phyloP scores from a whole-genome alignment of 2,797 vertebrate species.

The Bradypodion ventrale region DNA sequence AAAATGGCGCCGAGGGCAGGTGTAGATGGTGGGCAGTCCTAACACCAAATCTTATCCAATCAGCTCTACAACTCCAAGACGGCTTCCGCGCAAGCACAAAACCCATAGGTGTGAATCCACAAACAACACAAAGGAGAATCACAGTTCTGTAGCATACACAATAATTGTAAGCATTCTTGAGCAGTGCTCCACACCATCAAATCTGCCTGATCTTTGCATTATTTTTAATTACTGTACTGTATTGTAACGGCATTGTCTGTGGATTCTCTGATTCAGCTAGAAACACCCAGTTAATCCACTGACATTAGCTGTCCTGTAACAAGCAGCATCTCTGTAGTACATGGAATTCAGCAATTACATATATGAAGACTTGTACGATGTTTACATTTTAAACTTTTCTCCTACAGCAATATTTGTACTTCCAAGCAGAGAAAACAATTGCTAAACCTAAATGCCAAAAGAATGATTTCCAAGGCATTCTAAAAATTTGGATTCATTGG shows the following conservation, averaged over 20 bases:
- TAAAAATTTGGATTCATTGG: not conserved
- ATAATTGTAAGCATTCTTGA: not conserved
- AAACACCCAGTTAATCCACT: not conserved
- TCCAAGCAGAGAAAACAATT: not conserved
- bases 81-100: too few relatives aligned
- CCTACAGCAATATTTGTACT: not conserved
- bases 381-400: not conserved
- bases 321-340: too few relatives aligned
- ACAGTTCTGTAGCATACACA: not conserved
- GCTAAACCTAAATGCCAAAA: not conserved
- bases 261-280: not conserved
- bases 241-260: not conserved
- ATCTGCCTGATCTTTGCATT: not conserved
- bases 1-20: too few relatives aligned
- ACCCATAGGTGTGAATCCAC: too few relatives aligned
- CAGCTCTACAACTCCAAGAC: too few relatives aligned
- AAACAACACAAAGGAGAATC: too few relatives aligned
- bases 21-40: too few relatives aligned
- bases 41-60: too few relatives aligned
- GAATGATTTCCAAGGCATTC: not conserved
- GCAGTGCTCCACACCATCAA: not conserved
- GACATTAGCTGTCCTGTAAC: not conserved
- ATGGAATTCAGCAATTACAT: not conserved
- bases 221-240: conserved; percentile 12
- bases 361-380: not conserved